A percentile compares a stretch with the other conserved stretches of the same genome.
Evolutionary conservation across 2,113 vertebrate genomes (phyloP).

Genomic region (Prietella phreatophila): DNA sequence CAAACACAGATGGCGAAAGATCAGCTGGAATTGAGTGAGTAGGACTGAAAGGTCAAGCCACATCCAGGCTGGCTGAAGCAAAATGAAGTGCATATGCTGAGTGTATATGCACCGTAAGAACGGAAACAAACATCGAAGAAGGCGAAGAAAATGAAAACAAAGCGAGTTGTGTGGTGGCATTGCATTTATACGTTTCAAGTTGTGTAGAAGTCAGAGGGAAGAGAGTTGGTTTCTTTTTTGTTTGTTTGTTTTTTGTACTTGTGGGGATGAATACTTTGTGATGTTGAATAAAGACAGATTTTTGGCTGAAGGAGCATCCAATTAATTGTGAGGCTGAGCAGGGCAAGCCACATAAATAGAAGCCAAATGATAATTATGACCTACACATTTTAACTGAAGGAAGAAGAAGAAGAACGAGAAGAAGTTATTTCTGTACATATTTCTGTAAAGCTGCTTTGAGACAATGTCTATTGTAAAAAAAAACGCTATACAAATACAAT

Average conservation of each 20-base stretch:
- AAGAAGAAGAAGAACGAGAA: background rate
- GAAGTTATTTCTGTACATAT: no score
- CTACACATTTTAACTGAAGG: background rate
- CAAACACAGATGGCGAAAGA: constrained; percentile 8
- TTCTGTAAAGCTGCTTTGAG: no score
- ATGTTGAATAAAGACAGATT: background rate
- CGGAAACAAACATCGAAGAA: no score
- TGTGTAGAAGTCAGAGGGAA: background rate
- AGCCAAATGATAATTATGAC: background rate
- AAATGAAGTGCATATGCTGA: background rate
- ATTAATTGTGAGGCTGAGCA: background rate
- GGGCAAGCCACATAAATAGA: background rate
- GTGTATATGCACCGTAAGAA: background rate
- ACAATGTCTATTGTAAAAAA: no score
- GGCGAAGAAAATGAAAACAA: background rate
- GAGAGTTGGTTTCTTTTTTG: no score
- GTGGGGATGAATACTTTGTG: background rate
- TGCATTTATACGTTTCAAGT: background rate
- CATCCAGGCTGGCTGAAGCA: background rate
- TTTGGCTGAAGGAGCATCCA: background rate
- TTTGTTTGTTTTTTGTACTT: no score
- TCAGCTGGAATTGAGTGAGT: background rate
- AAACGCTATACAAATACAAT: no score
- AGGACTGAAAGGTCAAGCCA: constrained; percentile 1
- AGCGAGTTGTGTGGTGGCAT: background rate